Evolutionary conservation across 2,113 vertebrate species (phyloP), one percentile per base, ranked within the genome.

Genomic region (Equus przewalskii): DNA sequence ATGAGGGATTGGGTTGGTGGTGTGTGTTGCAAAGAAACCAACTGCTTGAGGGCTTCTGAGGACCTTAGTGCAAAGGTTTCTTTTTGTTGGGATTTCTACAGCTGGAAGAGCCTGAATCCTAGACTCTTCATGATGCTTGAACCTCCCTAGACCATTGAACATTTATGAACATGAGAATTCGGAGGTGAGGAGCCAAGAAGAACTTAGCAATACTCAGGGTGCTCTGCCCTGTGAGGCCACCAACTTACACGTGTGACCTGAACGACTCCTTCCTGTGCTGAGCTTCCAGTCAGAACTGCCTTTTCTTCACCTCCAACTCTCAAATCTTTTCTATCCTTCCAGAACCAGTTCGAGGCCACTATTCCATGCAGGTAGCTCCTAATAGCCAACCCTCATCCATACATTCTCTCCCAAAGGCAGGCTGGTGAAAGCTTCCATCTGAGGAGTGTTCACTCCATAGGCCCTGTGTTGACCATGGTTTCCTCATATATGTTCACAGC

Each of bases 201-300:
- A 87, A 49, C 1, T 4, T 15, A 54, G 2, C 54, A 67, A 1
- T 70, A 51, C 24, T 30, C 36, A 14, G 11, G 13, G n/a, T 33
- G 14, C 12, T 54, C 22, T 22, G 72, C 13, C n/a, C 28, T 15
- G 5, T 54, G 41, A 69, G 26, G 81, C 64, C 69, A 30, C 41
- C 18, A n/a, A 19, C 33, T 54, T 14, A 12, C 75, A 26, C 0
- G 0, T 4, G 4, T 19, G 36, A 28, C 78, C 46, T 24, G 24
- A 80, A 62, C 6, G 44, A 72, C 14, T 49, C 26, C 1, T 41
- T 44, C 21, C 15, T 5, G 0, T 4, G 13, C 8, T 4, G 1
- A 54, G 28, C 28, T 51, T 69, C 33, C 7, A 1, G 5, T 13
- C 49, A 73, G 60, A 65, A 49, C 4, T 33, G 15, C 12, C 54